Percentiles rank a stretch among this genome's conserved stretches.
Evolutionary conservation across 2,797 vertebrate genomes (phyloP).

Genomic region (Pristis pectinata): DNA sequence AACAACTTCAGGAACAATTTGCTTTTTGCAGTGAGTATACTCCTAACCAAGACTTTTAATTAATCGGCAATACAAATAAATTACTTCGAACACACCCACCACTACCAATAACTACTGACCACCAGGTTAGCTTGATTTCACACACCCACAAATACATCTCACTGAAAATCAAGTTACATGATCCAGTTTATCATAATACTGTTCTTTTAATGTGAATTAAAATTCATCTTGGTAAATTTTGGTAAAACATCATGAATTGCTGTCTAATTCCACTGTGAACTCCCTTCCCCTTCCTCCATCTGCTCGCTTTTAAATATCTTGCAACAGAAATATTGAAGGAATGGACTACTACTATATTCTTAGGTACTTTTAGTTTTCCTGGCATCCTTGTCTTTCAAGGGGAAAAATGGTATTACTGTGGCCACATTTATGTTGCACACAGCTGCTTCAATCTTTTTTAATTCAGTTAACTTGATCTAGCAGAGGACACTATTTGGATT

Average conservation of each 20-base stretch:
- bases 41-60: background rate
- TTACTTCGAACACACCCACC: background rate
- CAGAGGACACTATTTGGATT: background rate
- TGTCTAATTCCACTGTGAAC: background rate
- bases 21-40: background rate
- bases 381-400: too few relatives aligned
- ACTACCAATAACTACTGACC: background rate
- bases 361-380: background rate
- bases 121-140: background rate
- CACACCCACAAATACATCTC: background rate
- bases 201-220: background rate
- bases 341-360: background rate
- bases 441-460: background rate
- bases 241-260: background rate
- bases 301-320: background rate
- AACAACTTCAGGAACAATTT: background rate
- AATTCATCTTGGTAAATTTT: background rate
- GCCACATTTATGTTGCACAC: background rate
- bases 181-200: background rate
- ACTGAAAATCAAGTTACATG: background rate
- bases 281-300: background rate
- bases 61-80: background rate
- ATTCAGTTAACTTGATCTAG: background rate
- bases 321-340: background rate
- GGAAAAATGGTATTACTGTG: background rate